Percentiles rank a stretch among this genome's conserved stretches.
These are phyloP conservation scores for Leptobrachium leishanense DNA, from an alignment of 2,113 vertebrate species.

Conservation along the genomic window DNA sequence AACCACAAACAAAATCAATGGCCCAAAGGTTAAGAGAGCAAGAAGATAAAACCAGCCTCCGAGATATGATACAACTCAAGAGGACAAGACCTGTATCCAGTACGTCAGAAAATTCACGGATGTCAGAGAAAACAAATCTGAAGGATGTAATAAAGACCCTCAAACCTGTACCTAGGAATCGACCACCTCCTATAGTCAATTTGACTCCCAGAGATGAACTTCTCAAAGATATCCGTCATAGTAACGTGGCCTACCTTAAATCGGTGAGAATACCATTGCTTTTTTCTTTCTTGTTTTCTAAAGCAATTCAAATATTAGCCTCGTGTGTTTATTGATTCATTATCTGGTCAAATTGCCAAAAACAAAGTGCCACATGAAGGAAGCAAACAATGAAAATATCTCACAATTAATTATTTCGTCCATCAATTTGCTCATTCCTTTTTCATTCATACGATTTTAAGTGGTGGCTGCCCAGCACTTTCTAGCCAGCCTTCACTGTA, in stretches of 20 bases:
- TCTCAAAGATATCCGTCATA: conserved; percentile 86
- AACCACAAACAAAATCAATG: conserved; percentile 54
- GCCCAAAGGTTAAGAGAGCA: conserved; percentile 51
- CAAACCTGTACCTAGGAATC: conserved; percentile 83
- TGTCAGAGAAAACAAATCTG: conserved; percentile 80
- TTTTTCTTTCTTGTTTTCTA: conserved; percentile 27
- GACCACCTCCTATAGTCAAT: conserved; percentile 83
- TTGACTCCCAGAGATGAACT: conserved; percentile 86
- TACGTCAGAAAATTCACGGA: conserved; percentile 56
- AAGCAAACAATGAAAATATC: no score
- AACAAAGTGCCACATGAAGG: no score
- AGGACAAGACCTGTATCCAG: conserved; percentile 70
- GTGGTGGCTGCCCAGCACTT: no score
- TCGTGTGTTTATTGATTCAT: no score
- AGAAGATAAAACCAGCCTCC: conserved; percentile 61
- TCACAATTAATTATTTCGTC: no score
- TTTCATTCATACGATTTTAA: no score
- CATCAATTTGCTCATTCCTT: no score
- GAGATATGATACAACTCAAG: conserved; percentile 69
- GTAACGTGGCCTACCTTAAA: conserved; percentile 91
- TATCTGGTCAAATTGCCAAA: no score
- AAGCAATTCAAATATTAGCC: no score
- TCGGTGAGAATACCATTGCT: conserved; percentile 65
- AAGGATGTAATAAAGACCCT: conserved; percentile 87
- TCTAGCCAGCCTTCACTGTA: no score